These are phyloP conservation scores for Lasius fuliginosus DNA, from an alignment of 2,888 invertebrate species.

Conservation along the genomic window DNA sequence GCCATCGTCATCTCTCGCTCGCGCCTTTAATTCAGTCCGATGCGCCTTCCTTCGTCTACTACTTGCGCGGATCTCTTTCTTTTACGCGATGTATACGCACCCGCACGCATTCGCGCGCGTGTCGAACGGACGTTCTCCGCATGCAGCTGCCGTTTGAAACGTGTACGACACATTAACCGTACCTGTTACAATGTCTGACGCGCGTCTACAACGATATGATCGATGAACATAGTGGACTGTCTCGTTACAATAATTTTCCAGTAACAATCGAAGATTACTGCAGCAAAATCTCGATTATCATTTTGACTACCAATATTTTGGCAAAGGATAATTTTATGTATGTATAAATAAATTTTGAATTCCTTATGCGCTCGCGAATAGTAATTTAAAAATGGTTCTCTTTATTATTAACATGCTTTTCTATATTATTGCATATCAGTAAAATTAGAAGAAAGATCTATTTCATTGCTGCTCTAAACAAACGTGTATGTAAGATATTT, in stretches of 20 bases:
- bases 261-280: neutral
- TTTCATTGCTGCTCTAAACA: neutral
- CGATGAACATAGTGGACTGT: constrained; percentile 68
- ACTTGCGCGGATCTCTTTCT: constrained; percentile 35
- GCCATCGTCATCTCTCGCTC: constrained; percentile 63
- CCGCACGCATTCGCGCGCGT: constrained; percentile 46
- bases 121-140: constrained; percentile 65
- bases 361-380: neutral
- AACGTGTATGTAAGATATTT: neutral
- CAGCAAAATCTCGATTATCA: constrained; percentile 14
- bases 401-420: neutral
- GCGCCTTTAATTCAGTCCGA: constrained; percentile 37
- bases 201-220: constrained; percentile 64
- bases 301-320: neutral
- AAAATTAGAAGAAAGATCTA: neutral
- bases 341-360: neutral
- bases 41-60: constrained; percentile 8
- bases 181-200: constrained; percentile 66
- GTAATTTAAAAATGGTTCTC: neutral
- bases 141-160: constrained; percentile 67
- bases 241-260: constrained; percentile 28
- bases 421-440: neutral
- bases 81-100: constrained; percentile 21
- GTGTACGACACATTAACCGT: constrained; percentile 74
- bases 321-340: neutral